Base-by-base conservation (phyloP, 2,113 vertebrate species). In the Sula dactylatra region DNA sequence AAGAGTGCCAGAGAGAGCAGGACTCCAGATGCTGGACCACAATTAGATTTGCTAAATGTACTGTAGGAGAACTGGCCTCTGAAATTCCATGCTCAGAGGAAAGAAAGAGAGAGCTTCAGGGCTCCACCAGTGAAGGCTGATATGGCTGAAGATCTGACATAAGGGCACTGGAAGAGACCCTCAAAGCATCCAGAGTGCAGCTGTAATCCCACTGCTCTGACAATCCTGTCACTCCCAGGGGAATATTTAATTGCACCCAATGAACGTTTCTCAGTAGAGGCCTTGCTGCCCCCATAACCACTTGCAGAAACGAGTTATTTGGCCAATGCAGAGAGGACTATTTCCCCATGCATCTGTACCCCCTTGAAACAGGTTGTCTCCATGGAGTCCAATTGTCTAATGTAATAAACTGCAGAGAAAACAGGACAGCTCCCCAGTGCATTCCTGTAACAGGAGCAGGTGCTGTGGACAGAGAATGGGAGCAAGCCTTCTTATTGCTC, bases 41-140 rank as follows among this genome's bases (percentile, higher is more conserved):
- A 96, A 95, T 95, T 93, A 64, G 31, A 91, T 97, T 95, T 97
- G 31, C 52, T 90, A 78, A 89, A 87, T 56, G 73, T 65, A 24
- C 70, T 87, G 56, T 27, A 67, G 86, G 71, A 88, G 77, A 95
- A 87, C 6, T 85, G 44, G 77, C 15, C 44, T 89, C 87, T 94
- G 69, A 89, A 84, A 93, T 71, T 59, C 61, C 59, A 69, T 64
- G 61, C 61, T 91, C 25, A 44, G 69, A 64, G 47, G 32, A 88
- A 55, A 78, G 34, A 19, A 90, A 66, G 55, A 86, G 29, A 65
- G 62, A 85, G 14, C 20, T 7, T 44, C 65, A 82, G 52, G 25
- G 9, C 20, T 89, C n/a, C 65, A 50, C 19, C 47, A 38, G 1
- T 27, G 44, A 84, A 64, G 36, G 32, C 21, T 77, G n/a, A 11